phyloP scores from a whole-genome alignment of 64 coral and sea anemone genomes.

The Catalaphyllia jardinei region DNA sequence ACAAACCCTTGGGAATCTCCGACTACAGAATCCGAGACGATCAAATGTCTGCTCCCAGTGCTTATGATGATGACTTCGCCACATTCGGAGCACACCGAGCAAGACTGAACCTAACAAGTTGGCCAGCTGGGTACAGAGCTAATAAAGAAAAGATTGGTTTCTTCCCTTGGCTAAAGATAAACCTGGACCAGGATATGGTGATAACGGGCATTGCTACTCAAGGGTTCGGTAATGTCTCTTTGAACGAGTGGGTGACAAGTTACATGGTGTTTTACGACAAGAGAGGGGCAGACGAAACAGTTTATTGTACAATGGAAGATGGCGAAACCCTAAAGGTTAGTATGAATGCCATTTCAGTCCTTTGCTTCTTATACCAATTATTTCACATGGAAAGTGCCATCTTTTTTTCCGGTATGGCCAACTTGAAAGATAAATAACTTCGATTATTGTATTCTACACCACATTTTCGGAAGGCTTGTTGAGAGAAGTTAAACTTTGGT shows the following conservation, averaged over 20 bases:
- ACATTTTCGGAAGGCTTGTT: background rate
- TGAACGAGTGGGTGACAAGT: conserved; percentile 34
- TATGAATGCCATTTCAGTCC: background rate
- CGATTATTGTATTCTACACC: too few species aligned
- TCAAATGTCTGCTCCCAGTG: conserved; percentile 30
- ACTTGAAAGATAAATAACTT: too few species aligned
- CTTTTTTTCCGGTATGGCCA: too few species aligned
- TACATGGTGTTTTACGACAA: conserved; percentile 53
- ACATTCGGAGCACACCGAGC: conserved; percentile 70
- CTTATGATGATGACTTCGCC: conserved; percentile 43
- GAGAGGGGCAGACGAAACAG: background rate
- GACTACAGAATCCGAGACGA: conserved; percentile 62
- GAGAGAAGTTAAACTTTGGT: too few species aligned
- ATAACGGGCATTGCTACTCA: conserved; percentile 73
- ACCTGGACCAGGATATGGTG: conserved; percentile 36
- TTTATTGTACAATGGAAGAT: background rate
- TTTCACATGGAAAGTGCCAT: too few species aligned
- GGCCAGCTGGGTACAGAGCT: conserved; percentile 63
- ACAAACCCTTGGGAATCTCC: conserved; percentile 28
- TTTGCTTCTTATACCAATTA: background rate
- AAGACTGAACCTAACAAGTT: conserved; percentile 62
- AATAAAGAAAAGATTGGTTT: background rate
- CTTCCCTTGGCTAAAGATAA: conserved; percentile 43
- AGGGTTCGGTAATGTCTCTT: conserved; percentile 49
- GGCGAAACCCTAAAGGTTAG: background rate